A percentile compares a stretch with the other conserved stretches of the same genome.
Conservation (phyloP, 1,140 invertebrate genomes). For the Drosophila fuyamai region DNA sequence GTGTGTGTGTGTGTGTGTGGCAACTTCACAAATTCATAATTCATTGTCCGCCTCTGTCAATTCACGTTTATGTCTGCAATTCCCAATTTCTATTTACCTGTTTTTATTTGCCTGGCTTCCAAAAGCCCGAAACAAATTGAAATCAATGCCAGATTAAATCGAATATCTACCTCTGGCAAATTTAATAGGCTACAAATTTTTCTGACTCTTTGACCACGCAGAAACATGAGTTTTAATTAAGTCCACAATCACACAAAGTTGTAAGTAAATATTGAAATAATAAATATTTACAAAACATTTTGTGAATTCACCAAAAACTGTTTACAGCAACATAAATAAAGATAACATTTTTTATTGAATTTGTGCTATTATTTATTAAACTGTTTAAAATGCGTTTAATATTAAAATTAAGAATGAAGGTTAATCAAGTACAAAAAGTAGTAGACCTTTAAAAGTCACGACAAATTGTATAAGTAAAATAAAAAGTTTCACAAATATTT, state of each 20-base stretch:
- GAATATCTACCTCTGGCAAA: neutral
- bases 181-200: neutral
- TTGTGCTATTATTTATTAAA: too few relatives aligned
- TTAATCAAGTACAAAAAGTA: too few relatives aligned
- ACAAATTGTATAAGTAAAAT: too few relatives aligned
- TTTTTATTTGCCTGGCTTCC: slow-evolving; percentile 28
- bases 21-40: slow-evolving; percentile 29
- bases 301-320: too few relatives aligned
- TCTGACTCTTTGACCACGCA: neutral
- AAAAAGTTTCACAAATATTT: too few relatives aligned
- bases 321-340: too few relatives aligned
- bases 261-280: neutral
- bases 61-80: slow-evolving; percentile 10
- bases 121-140: slow-evolving; percentile 16
- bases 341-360: too few relatives aligned
- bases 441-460: too few relatives aligned
- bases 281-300: neutral
- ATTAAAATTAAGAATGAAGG: too few relatives aligned
- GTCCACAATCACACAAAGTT: slow-evolving; percentile 8
- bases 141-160: neutral
- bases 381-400: too few relatives aligned
- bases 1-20: neutral
- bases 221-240: slow-evolving; percentile 6
- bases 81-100: slow-evolving; percentile 21
- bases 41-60: slow-evolving; percentile 22